phyloP scores from a whole-genome alignment of 2,113 vertebrate species.

The Euleptes europaea region DNA sequence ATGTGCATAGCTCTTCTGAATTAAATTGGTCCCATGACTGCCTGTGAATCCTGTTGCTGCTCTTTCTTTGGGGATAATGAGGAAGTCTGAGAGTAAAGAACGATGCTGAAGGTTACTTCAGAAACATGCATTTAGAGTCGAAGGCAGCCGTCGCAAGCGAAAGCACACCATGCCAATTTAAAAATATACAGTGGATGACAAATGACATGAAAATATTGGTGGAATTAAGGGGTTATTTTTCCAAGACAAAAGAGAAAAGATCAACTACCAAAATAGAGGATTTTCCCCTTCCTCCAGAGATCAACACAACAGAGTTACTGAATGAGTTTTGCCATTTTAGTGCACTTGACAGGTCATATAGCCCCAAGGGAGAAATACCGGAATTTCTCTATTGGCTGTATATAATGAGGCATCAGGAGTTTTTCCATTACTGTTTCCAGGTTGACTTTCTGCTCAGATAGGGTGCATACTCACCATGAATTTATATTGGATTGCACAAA shows the following conservation, averaged over 20 bases:
- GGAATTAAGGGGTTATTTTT: background rate
- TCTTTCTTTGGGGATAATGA: conserved; percentile 24
- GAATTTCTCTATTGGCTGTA: background rate
- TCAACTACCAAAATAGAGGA: background rate
- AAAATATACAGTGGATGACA: background rate
- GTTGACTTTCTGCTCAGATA: conserved; percentile 24
- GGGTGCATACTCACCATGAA: background rate
- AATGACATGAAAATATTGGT: background rate
- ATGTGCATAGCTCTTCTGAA: background rate
- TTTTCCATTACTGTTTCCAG: conserved; percentile 5
- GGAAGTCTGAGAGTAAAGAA: conserved; percentile 1
- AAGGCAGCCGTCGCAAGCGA: background rate
- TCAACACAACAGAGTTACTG: background rate
- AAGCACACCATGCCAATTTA: background rate
- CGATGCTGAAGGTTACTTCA: conserved; percentile 31
- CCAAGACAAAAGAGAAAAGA: background rate
- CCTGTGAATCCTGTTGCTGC: conserved; percentile 18
- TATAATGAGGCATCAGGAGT: background rate
- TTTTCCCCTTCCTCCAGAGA: background rate
- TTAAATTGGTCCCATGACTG: conserved; percentile 28
- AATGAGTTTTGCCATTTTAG: background rate
- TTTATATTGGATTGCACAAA: background rate
- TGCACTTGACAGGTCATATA: background rate
- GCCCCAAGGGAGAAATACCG: background rate
- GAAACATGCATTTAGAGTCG: conserved; percentile 29